phyloP scores from a whole-genome alignment of 2,888 invertebrate genomes.

The Philereme transversata region DNA sequence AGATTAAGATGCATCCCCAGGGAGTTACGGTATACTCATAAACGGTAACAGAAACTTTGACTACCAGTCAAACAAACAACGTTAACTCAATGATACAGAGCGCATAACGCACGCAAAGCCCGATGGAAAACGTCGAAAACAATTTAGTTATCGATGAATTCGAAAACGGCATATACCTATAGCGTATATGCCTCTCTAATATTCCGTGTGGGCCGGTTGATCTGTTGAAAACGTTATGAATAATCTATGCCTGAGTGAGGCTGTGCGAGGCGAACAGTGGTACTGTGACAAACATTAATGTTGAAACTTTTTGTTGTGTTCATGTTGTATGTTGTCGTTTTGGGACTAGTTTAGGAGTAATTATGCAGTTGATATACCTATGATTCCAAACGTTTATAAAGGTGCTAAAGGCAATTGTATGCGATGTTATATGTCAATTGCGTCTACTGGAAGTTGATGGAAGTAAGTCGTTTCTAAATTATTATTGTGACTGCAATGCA shows the following conservation, averaged over 20 bases:
- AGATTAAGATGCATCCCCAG: background rate
- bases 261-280: conserved; percentile 7
- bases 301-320: conserved; percentile 17
- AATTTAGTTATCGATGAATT: conserved; percentile 78
- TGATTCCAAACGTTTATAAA: too few species aligned
- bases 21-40: background rate
- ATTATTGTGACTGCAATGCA: too few species aligned
- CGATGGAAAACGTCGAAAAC: conserved; percentile 57
- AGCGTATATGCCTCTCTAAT: conserved; percentile 60
- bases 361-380: background rate
- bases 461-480: too few species aligned
- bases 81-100: conserved; percentile 37
- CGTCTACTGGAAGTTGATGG: too few species aligned
- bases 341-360: background rate
- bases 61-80: conserved; percentile 27
- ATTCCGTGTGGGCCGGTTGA: conserved; percentile 76
- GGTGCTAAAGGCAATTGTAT: too few species aligned
- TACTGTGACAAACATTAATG: conserved; percentile 22
- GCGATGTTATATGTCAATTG: too few species aligned
- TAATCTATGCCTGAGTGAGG: conserved; percentile 71
- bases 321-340: background rate
- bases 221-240: conserved; percentile 77
- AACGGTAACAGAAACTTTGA: conserved; percentile 8
- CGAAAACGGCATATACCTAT: conserved; percentile 63
- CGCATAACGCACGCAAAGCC: conserved; percentile 37